Base-by-base conservation (phyloP, 2,888 invertebrate genomes). In the Lissocephala sabroskyi region DNA sequence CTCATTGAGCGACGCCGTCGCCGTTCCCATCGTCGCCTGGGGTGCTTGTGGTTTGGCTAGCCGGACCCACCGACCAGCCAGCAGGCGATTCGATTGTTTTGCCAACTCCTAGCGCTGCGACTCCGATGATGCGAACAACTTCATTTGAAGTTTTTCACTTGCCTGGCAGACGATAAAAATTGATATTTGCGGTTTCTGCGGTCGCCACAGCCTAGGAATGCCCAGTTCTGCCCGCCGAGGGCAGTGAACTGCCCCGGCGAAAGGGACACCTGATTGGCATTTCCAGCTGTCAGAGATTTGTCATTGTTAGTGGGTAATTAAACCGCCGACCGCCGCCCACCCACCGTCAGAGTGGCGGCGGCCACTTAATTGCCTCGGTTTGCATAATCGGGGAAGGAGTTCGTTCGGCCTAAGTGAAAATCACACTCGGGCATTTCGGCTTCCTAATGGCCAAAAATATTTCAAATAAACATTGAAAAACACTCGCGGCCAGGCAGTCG, bases 391-490 rank as follows among this genome's bases (percentile, higher is more conserved):
- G n/a, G n/a, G n/a, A n/a, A n/a, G n/a, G n/a, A n/a, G n/a, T 61
- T 59, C 73, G 61, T 59, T 19, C 23, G 14, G 58, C 19, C 16
- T 35, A 59, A 56, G 52, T 53, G 62, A 59, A 61, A 60, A 62
- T 62, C 49, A 50, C 54, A 61, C 65, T 43, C 44, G 30, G 58
- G 57, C 61, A 55, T 52, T 48, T 53, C 43, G 56, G 41, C 35
- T 52, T 50, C 47, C 62, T 68, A 73, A 73, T 71, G 75, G 73
- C 56, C n/a, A 49, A 71, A 71, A 71, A 74, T 70, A 66, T 70
- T 61, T 71, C 71, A 75, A 65, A 57, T 51, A 70, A 74, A 70
- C 74, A 70, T 74, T 68, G 70, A 74, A 68, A 68, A 68, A 75
- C 71, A 71, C 75, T 70, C 67, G 71, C 53, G 66, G 62, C n/a